A percentile compares a stretch with the other conserved stretches of the same genome.
Evolutionary conservation across 1,140 invertebrate genomes (phyloP).

Genomic region (Ridgeia piscesae): DNA sequence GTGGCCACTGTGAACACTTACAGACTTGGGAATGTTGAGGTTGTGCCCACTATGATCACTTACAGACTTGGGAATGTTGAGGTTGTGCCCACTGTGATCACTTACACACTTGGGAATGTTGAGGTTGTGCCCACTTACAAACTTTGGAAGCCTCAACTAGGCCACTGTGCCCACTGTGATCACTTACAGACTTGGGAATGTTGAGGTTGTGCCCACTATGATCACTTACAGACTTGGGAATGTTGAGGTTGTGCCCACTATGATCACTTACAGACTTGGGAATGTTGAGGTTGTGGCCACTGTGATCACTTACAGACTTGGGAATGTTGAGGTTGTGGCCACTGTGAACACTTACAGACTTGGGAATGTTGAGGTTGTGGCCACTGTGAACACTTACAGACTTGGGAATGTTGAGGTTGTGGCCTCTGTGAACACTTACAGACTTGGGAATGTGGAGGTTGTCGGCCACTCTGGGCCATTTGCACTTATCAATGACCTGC

Average conservation of each 20-base stretch:
- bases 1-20: too few species aligned
- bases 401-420: constrained; percentile 78
- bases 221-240: constrained; percentile 59
- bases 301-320: constrained; percentile 9
- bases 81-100: constrained; percentile 62
- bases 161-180: constrained; percentile 70
- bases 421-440: constrained; percentile 66
- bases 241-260: constrained; percentile 76
- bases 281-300: constrained; percentile 79
- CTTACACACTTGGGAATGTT: constrained; percentile 66
- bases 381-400: constrained; percentile 64
- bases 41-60: constrained; percentile 53
- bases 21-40: too few species aligned
- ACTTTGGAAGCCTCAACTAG: too few species aligned
- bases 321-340: constrained; percentile 86
- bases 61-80: too few species aligned
- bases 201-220: constrained; percentile 62
- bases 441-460: constrained; percentile 74
- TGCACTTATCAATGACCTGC: constrained; percentile 86
- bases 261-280: constrained; percentile 52
- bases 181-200: too few species aligned
- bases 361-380: constrained; percentile 80
- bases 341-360: constrained; percentile 57
- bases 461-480: constrained; percentile 87
- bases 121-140: too few species aligned